Percentiles rank a stretch among this genome's conserved stretches.
Evolutionary conservation across 1,140 invertebrate species (phyloP).

Genomic region (Ectropis grisescens): DNA sequence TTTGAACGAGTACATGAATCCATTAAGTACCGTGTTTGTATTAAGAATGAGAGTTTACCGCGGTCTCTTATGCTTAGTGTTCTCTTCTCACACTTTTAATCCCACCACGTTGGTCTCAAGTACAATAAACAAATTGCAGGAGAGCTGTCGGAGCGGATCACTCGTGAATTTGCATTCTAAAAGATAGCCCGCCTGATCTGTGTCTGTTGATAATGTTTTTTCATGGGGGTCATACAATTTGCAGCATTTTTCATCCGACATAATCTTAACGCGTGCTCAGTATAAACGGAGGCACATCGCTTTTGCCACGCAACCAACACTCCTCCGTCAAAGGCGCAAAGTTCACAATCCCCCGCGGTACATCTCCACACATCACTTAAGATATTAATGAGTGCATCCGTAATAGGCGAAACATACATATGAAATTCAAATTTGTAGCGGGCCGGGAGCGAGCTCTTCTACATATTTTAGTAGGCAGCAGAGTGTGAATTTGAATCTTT

Average conservation of each 20-base stretch:
- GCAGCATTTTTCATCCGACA: slow-evolving; percentile 59
- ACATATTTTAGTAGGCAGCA: slow-evolving; percentile 65
- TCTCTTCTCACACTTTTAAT: slow-evolving; percentile 1
- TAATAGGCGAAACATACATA: slow-evolving; percentile 67
- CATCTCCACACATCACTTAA: slow-evolving; percentile 56
- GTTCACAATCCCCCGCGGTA: slow-evolving; percentile 23
- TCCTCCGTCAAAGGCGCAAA: slow-evolving; percentile 17
- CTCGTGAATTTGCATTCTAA: slow-evolving; percentile 58
- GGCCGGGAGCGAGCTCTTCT: slow-evolving; percentile 52
- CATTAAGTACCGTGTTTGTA: too few relatives aligned
- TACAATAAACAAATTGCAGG: slow-evolving; percentile 18
- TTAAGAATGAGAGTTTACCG: background rate
- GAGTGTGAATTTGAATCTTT: slow-evolving; percentile 68
- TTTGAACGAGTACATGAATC: too few relatives aligned
- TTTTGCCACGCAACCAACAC: slow-evolving; percentile 3
- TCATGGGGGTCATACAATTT: slow-evolving; percentile 62
- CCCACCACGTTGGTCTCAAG: slow-evolving; percentile 3
- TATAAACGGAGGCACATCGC: slow-evolving; percentile 26
- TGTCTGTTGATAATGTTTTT: slow-evolving; percentile 60
- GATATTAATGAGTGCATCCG: slow-evolving; percentile 68
- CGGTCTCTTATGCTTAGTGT: too few relatives aligned
- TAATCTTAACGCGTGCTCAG: slow-evolving; percentile 51
- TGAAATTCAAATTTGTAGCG: slow-evolving; percentile 69
- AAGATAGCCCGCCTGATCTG: slow-evolving; percentile 37
- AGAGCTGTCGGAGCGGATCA: slow-evolving; percentile 17